These are phyloP conservation scores for Dicranocentrus wangi DNA, from an alignment of 2,888 invertebrate species.

Conservation along the genomic window DNA sequence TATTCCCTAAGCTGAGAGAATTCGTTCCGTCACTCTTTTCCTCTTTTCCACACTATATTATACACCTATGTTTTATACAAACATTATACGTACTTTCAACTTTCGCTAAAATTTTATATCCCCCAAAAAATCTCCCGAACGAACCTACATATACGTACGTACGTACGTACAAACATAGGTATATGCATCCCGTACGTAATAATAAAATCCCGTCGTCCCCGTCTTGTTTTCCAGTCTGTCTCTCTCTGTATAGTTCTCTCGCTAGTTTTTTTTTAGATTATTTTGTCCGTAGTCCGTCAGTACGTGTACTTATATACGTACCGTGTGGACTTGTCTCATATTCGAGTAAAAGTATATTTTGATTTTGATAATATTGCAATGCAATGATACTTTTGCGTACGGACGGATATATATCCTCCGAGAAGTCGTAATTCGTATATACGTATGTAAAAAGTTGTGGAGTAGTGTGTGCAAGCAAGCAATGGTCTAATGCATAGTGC, in stretches of 20 bases:
- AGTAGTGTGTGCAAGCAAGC: slow-evolving; percentile 6
- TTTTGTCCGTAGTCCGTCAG: slow-evolving; percentile 16
- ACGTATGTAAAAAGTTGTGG: neutral
- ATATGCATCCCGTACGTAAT: neutral
- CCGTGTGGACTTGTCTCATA: neutral
- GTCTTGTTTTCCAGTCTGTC: neutral
- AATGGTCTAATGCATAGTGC: slow-evolving; percentile 15
- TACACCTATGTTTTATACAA: too few species aligned
- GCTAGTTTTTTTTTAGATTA: neutral
- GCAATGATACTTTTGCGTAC: too few species aligned
- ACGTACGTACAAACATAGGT: neutral
- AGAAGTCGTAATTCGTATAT: too few species aligned
- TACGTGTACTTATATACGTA: slow-evolving; percentile 1
- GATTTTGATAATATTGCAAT: too few species aligned
- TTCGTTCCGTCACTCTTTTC: too few species aligned
- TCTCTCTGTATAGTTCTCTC: neutral
- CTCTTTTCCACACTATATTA: neutral
- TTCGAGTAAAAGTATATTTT: neutral
- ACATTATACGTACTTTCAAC: slow-evolving; percentile 14
- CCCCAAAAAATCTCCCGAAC: slow-evolving; percentile 12
- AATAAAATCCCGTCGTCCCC: slow-evolving; percentile 14
- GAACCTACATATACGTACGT: neutral
- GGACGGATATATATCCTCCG: too few species aligned
- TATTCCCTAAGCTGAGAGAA: too few species aligned
- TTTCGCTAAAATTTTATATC: slow-evolving; percentile 45